A percentile compares a stretch with the other conserved stretches of the same genome.
phyloP scores from a whole-genome alignment of 1,140 invertebrate genomes.

The fruit fly (Drosophila melanogaster) region Release_6_plus_ISO1_MT NT_033777.3:21318501-21319000 shows the following conservation, averaged over 20 bases:
- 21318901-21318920: constrained; percentile 13
- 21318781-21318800: constrained; percentile 24
- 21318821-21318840: background rate
- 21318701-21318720: constrained; percentile 44
- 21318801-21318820: constrained; percentile 23
- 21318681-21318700: constrained; percentile 24
- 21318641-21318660: constrained; percentile 75
- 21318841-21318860: constrained; percentile 54
- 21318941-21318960: constrained; percentile 31
- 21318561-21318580: constrained; percentile 38
- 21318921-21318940: constrained; percentile 29
- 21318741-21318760: constrained; percentile 63
- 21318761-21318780: constrained; percentile 51
- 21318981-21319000: constrained; percentile 31
- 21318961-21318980: constrained; percentile 28
- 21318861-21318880: constrained; percentile 80
- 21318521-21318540: constrained; percentile 68
- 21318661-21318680: constrained; percentile 43
- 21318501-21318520: constrained; percentile 79
- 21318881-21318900: constrained; percentile 42
- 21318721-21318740: constrained; percentile 66
- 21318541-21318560: constrained; percentile 47
- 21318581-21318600: constrained; percentile 59
- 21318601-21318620: constrained; percentile 69
- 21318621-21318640: constrained; percentile 73